Evolutionary conservation across 1,140 invertebrate genomes (phyloP).

Genomic region (Trialeurodes vaporariorum): DNA sequence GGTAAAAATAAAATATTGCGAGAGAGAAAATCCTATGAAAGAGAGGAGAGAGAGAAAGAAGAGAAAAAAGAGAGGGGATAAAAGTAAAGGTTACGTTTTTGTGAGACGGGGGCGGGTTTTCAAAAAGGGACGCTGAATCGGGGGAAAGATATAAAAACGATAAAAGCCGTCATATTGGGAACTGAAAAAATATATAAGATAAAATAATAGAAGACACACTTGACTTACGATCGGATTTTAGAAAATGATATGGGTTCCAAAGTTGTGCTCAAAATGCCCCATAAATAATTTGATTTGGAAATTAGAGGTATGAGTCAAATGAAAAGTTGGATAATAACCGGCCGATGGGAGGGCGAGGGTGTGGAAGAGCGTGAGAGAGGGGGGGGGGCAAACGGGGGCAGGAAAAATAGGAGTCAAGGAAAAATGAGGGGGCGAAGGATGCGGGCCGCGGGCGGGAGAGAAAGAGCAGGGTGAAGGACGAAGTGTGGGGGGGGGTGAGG

Average conservation of each 20-base stretch:
- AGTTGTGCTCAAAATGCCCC: neutral
- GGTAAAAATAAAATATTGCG: too few relatives aligned
- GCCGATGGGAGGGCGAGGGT: neutral
- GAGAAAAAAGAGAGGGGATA: too few relatives aligned
- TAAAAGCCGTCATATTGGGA: neutral
- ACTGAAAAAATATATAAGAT: neutral
- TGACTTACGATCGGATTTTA: neutral
- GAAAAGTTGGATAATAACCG: neutral
- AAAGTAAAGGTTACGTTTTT: too few relatives aligned
- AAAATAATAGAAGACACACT: neutral
- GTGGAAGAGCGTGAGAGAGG: neutral
- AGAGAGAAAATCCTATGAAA: too few relatives aligned
- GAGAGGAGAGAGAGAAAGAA: too few relatives aligned
- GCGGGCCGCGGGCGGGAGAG: too few relatives aligned
- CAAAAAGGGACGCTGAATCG: neutral
- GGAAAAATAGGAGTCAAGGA: neutral
- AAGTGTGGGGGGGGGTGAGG: too few relatives aligned
- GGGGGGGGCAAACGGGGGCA: too few relatives aligned
- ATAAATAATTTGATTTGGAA: constrained; percentile 1
- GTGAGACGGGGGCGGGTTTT: too few relatives aligned
- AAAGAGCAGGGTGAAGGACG: neutral
- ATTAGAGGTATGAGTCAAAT: neutral
- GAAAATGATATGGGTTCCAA: neutral
- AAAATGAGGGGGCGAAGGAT: neutral
- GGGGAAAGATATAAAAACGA: neutral